Evolutionary conservation across 1,140 invertebrate species (phyloP).

Genomic region (Calycopis cecrops): DNA sequence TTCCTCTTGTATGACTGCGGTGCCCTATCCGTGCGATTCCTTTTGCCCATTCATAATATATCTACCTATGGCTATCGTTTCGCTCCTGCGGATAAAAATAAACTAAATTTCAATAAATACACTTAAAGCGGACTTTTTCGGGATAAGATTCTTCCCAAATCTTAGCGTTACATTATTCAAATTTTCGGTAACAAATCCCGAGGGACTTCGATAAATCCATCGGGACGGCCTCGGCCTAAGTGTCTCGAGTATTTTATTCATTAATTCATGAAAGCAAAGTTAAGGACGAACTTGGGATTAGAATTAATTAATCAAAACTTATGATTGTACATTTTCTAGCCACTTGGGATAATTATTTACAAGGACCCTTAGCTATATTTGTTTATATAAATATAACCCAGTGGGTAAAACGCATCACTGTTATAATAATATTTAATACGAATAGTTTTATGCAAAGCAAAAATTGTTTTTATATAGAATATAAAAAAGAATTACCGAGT

Average conservation of each 20-base stretch:
- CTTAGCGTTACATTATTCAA: slow-evolving; percentile 19
- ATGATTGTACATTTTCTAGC: not conserved
- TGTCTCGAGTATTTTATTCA: slow-evolving; percentile 22
- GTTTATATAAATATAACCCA: too few species aligned
- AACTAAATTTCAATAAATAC: too few species aligned
- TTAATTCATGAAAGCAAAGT: slow-evolving; percentile 26
- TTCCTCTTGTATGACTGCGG: too few species aligned
- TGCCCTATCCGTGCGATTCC: too few species aligned
- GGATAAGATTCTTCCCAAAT: not conserved
- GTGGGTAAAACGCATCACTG: too few species aligned
- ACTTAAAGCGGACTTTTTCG: not conserved
- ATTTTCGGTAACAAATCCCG: slow-evolving; percentile 20
- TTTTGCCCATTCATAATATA: too few species aligned
- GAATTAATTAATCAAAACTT: slow-evolving; percentile 21
- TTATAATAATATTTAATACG: too few species aligned
- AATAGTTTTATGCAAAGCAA: too few species aligned
- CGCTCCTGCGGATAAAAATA: too few species aligned
- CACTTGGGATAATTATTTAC: not conserved
- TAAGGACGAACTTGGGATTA: slow-evolving; percentile 18
- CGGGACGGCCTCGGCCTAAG: not conserved
- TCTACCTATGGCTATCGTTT: too few species aligned
- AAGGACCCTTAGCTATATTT: not conserved
- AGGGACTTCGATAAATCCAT: slow-evolving; percentile 19
- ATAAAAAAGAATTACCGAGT: too few species aligned
- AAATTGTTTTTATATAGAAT: too few species aligned